Evolutionary conservation across 2,113 vertebrate species (phyloP), one percentile per base, ranked within the genome.

Genomic region (Gobio gobio): DNA sequence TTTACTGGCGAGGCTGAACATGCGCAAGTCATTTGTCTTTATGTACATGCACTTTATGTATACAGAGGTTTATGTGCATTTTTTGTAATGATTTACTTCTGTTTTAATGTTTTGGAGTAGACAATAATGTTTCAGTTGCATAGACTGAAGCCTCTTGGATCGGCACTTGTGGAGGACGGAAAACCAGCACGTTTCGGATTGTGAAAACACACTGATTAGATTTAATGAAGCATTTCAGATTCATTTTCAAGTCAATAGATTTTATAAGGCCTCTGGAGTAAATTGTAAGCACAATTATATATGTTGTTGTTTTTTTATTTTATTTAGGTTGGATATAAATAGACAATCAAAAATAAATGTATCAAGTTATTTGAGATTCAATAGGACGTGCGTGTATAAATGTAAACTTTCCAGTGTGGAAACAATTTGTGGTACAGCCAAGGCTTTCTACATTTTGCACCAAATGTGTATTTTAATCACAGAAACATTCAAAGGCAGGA

Each of bases 401-500:
- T 77, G 33, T 76, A 63, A 77, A 49, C 24, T 43, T 68, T 84
- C 47, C 83, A 77, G 33, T 85, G 66, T 78, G 86, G 77, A 84
- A 87, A 78, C 63, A 56, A 74, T 75, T 40, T 87, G 43, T n/a
- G 47, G 77, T 61, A 59, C 61, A 78, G 40, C n/a, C 70, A 79
- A 78, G 12, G 40, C 24, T 58, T 80, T 81, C 68, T 78, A 85
- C 77, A 33, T 72, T 63, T 84, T 51, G 59, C 66, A 85, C 45
- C 61, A 61, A 70, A 64, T 74, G 73, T 76, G 85, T 81, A 83
- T 58, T 82, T 78, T 74, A 86, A 85, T 85, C 79, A 29, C 26
- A 36, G n/a, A 49, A 74, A 61, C 68, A 58, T 63, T 86, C 49
- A 70, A 66, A 84, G 79, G 79, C 80, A 83, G 80, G 84, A 88